Base-by-base conservation (phyloP, 1,140 invertebrate species). In the Liolophura sinensis region DNA sequence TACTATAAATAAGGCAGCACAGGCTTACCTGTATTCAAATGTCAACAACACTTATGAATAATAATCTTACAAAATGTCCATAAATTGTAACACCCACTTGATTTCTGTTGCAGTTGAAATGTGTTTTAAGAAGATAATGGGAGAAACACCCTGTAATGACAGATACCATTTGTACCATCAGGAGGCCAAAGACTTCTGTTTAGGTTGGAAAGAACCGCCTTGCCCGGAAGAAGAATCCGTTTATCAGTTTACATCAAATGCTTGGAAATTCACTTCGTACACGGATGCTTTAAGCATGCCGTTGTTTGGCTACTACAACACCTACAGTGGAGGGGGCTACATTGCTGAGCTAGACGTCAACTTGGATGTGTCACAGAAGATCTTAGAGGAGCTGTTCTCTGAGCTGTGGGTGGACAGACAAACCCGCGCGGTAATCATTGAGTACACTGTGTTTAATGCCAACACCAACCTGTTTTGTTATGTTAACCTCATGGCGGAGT, bases 391-490 rank as follows among this genome's bases (percentile, higher is more conserved):
- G 52, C 69, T 88, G 9, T 61, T 82, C 47, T 63, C 67, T 7
- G 64, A 71, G 47, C 66, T 60, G 40, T 88, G 87, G 87, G 80
- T 87, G 15, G 86, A 88, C 68, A 60, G 79, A 50, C 64, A 78
- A 16, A 87, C 87, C 1, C 71, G 87, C 70, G 86, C 85, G 7
- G 77, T 88, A 14, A 82, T 88, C 62, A 70, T 86, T 7, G 87
- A 88, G 65, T 87, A 87, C 67, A 85, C 86, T 7, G 75, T 86
- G 1, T 88, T 87, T 68, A 88, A 87, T 74, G 82, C 85, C 7
- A 74, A 74, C 57, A 68, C 69, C 0, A 77, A 79, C 50, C 27
- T 77, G 40, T 77, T 80, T 60, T 54, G 64, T 12, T 73, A 72
- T 48, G 60, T 65, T 16, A 64, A 64, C 11, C 69, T 76, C 40